phyloP scores from a whole-genome alignment of 2,113 vertebrate species.

The Gallinago media region DNA sequence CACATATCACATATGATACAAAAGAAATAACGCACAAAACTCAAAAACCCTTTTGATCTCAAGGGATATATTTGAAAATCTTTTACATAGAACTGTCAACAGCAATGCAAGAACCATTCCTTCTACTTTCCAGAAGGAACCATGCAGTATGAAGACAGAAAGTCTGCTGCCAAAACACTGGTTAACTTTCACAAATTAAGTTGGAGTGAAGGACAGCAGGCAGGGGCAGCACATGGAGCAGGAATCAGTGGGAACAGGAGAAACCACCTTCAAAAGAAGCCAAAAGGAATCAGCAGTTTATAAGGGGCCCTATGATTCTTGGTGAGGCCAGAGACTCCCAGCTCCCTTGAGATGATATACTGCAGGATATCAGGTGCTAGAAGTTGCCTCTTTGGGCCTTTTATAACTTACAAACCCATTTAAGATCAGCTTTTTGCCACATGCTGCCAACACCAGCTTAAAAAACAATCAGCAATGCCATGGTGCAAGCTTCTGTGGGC shows the following conservation, averaged over 20 bases:
- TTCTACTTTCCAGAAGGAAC: neutral
- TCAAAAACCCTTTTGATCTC: neutral
- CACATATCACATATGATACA: neutral
- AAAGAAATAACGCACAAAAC: neutral
- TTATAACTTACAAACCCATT: neutral
- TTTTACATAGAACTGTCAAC: neutral
- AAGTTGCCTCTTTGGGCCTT: neutral
- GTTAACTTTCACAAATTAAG: slow-evolving; percentile 14
- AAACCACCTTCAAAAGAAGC: neutral
- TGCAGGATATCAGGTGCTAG: neutral
- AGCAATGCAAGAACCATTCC: neutral
- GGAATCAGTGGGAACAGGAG: neutral
- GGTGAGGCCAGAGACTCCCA: neutral
- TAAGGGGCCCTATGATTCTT: neutral
- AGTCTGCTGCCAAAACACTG: slow-evolving; percentile 1
- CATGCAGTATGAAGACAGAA: neutral
- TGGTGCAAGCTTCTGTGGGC: neutral
- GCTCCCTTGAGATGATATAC: neutral
- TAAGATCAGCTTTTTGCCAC: neutral
- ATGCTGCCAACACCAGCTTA: neutral
- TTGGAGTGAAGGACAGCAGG: neutral
- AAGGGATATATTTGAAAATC: neutral
- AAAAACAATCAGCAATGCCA: neutral
- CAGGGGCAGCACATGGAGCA: neutral
- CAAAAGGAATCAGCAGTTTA: neutral